Conservation (phyloP, 2,113 vertebrate genomes). For the Myxocyprinus asiaticus region DNA sequence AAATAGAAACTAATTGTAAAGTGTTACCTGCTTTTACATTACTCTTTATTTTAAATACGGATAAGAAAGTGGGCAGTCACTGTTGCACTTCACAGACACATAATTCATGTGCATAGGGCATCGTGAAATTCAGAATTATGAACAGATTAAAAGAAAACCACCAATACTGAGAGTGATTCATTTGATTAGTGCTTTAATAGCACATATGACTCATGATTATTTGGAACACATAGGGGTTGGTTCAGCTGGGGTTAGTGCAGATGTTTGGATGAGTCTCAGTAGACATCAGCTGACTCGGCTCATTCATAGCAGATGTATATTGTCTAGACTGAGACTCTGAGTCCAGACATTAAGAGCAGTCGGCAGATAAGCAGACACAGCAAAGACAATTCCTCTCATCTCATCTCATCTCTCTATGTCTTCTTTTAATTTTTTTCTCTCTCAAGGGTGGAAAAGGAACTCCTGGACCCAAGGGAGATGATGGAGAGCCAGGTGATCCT, state of each 20-base stretch:
- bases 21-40: no score
- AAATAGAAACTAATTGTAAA: no score
- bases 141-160: no score
- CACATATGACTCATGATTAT: background rate
- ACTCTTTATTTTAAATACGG: no score
- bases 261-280: background rate
- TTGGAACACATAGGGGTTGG: background rate
- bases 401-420: background rate
- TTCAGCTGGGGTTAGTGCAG: background rate
- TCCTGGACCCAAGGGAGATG: slow-evolving; percentile 92
- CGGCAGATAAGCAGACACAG: background rate
- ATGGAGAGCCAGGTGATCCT: slow-evolving; percentile 89
- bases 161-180: background rate
- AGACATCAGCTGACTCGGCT: background rate
- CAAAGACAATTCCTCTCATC: background rate
- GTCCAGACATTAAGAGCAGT: no score
- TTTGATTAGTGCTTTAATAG: background rate
- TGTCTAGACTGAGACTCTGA: background rate
- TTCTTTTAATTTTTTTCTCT: slow-evolving; percentile 33
- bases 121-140: no score
- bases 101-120: no score
- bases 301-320: background rate
- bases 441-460: slow-evolving; percentile 87
- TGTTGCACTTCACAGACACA: no score
- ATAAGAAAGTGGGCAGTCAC: no score